Percentiles rank a stretch among this genome's conserved stretches.
These are phyloP conservation scores for Thyatira batis DNA, from an alignment of 2,888 invertebrate species.

Conservation along the genomic window DNA sequence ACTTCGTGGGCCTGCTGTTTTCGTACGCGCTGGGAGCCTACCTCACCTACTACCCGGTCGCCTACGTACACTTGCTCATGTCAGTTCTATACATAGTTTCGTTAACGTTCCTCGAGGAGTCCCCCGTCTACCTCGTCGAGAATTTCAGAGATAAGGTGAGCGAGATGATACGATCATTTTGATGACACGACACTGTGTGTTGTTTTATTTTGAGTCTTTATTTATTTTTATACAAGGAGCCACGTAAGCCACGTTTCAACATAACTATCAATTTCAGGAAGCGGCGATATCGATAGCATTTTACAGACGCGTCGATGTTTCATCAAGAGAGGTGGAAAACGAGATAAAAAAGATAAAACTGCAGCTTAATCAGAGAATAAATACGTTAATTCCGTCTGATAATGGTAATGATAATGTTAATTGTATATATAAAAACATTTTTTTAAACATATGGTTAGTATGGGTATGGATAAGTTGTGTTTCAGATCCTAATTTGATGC, in stretches of 20 bases:
- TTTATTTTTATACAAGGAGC: too few relatives aligned
- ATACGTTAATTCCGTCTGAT: conserved; percentile 43
- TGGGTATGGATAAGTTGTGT: neutral
- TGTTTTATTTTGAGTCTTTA: neutral
- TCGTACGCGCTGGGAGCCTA: conserved; percentile 60
- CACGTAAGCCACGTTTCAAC: too few relatives aligned
- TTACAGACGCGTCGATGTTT: conserved; percentile 45
- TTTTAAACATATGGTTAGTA: too few relatives aligned
- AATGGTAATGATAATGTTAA: conserved; percentile 18
- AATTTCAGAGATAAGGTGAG: conserved; percentile 55
- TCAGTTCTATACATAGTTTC: conserved; percentile 53
- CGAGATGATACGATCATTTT: too few relatives aligned
- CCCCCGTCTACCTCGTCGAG: conserved; percentile 59
- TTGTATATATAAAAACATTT: too few relatives aligned
- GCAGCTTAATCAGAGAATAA: conserved; percentile 55
- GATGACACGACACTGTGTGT: too few relatives aligned
- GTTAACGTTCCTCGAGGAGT: conserved; percentile 54
- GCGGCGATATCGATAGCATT: conserved; percentile 60
- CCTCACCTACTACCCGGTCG: conserved; percentile 50
- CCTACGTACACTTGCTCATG: conserved; percentile 49
- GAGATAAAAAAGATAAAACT: conserved; percentile 57
- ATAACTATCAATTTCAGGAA: conserved; percentile 50
- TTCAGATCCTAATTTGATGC: neutral
- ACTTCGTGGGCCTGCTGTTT: conserved; percentile 54
- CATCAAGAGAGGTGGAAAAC: conserved; percentile 51